phyloP scores from a whole-genome alignment of 2,888 invertebrate species.

The Endomychus coccineus region DNA sequence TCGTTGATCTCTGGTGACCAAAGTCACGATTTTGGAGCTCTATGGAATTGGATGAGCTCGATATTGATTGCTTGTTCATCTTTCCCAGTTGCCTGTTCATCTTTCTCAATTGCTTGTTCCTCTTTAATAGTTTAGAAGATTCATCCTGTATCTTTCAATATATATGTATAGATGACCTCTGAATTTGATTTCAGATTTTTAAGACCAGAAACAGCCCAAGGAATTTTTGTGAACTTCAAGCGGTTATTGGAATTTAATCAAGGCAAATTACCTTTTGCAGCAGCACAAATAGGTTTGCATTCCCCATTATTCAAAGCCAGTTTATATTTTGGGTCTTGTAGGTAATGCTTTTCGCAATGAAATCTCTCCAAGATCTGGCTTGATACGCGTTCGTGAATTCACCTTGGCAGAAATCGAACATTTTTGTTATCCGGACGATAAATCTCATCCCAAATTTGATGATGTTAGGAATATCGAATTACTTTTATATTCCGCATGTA shows the following conservation, averaged over 20 bases:
- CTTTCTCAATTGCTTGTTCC: no score
- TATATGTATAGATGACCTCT: not conserved
- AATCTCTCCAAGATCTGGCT: conserved; percentile 95
- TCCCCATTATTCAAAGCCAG: not conserved
- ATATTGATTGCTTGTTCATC: no score
- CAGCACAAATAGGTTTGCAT: conserved; percentile 86
- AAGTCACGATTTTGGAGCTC: no score
- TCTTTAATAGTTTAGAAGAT: no score
- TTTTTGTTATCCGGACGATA: conserved; percentile 88
- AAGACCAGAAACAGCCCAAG: conserved; percentile 98
- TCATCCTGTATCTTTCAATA: not conserved
- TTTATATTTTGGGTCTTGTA: conserved; percentile 17
- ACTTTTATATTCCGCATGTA: conserved; percentile 87
- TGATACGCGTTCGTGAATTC: conserved; percentile 94
- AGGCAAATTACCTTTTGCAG: conserved; percentile 92
- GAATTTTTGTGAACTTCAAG: conserved; percentile 99
- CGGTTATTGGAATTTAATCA: conserved; percentile 95
- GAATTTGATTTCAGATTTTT: conserved; percentile 70
- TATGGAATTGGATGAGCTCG: no score
- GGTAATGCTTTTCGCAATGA: conserved; percentile 97
- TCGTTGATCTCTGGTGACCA: no score
- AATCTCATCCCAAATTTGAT: conserved; percentile 85
- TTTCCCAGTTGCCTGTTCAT: no score
- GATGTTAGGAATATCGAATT: conserved; percentile 67
- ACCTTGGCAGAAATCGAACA: conserved; percentile 99